These are phyloP conservation scores for Pseudomyrmex pallidus DNA, from an alignment of 1,140 invertebrate species.

Conservation along the genomic window DNA sequence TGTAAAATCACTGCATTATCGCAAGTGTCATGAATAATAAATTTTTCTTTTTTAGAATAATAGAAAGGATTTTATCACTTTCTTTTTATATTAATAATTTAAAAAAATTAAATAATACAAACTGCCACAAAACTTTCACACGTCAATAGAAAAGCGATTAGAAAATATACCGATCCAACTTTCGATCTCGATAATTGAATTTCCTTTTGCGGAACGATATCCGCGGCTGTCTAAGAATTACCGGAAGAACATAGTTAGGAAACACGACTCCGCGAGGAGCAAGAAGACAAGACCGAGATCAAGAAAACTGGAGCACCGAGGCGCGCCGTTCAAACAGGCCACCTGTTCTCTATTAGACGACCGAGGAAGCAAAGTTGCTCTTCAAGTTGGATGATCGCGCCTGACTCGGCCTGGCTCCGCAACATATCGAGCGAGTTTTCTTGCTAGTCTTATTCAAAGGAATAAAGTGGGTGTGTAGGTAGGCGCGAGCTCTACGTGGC, in stretches of 20 bases:
- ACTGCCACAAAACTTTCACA: neutral
- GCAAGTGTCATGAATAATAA: no score
- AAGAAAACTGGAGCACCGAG: conserved; percentile 72
- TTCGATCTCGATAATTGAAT: conserved; percentile 24
- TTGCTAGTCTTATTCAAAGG: conserved; percentile 62
- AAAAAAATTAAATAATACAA: no score
- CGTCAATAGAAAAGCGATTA: neutral
- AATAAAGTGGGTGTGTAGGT: conserved; percentile 62
- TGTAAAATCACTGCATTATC: conserved; percentile 1
- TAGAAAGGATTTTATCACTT: neutral
- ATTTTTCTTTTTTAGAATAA: neutral
- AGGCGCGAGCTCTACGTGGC: conserved; percentile 52
- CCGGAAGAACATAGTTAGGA: neutral
- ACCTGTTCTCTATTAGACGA: conserved; percentile 48
- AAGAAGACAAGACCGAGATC: conserved; percentile 57
- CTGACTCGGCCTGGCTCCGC: conserved; percentile 23
- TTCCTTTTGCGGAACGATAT: neutral
- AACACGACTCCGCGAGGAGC: neutral
- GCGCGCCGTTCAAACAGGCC: conserved; percentile 59
- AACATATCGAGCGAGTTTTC: conserved; percentile 19
- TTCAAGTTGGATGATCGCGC: conserved; percentile 36
- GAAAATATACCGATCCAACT: neutral
- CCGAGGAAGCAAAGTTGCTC: conserved; percentile 21
- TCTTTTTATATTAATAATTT: neutral
- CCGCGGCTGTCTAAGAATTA: neutral